A percentile compares a stretch with the other conserved stretches of the same genome.
phyloP scores from a whole-genome alignment of 2,113 vertebrate genomes.

The Syngnathus floridae region DNA sequence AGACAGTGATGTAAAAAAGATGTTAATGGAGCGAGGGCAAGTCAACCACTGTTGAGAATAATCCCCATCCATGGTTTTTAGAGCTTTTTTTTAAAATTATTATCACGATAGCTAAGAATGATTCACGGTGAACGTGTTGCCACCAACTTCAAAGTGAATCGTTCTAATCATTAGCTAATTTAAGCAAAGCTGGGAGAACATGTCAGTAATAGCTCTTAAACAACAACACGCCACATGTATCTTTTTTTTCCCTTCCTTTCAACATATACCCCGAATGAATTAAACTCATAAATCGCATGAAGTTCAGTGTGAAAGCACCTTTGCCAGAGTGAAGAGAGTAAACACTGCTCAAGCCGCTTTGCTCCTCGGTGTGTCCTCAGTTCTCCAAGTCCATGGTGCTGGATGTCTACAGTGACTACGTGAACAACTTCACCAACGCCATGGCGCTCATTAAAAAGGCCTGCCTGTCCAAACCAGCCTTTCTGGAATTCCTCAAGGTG shows the following conservation, averaged over 20 bases:
- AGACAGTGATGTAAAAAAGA: background rate
- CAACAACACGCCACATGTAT: too few relatives aligned
- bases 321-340: too few relatives aligned
- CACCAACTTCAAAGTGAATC: too few relatives aligned
- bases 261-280: too few relatives aligned
- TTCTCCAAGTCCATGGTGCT: conserved; percentile 98
- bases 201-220: too few relatives aligned
- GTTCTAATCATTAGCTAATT: too few relatives aligned
- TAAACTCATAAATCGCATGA: background rate
- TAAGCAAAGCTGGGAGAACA: too few relatives aligned
- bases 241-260: too few relatives aligned
- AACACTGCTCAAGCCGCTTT: background rate
- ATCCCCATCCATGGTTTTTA: too few relatives aligned
- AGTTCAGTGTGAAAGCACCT: background rate
- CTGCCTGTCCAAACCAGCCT: conserved; percentile 88
- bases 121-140: too few relatives aligned
- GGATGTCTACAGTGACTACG: conserved; percentile 92
- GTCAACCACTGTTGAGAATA: background rate
- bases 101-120: too few relatives aligned
- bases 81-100: too few relatives aligned
- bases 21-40: background rate
- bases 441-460: conserved; percentile 96
- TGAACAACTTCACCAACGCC: conserved; percentile 95
- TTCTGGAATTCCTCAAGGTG: conserved; percentile 96
- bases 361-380: conserved; percentile 58